Base-by-base conservation (phyloP, 2,113 vertebrate genomes). In the Oncorhynchus keta region DNA sequence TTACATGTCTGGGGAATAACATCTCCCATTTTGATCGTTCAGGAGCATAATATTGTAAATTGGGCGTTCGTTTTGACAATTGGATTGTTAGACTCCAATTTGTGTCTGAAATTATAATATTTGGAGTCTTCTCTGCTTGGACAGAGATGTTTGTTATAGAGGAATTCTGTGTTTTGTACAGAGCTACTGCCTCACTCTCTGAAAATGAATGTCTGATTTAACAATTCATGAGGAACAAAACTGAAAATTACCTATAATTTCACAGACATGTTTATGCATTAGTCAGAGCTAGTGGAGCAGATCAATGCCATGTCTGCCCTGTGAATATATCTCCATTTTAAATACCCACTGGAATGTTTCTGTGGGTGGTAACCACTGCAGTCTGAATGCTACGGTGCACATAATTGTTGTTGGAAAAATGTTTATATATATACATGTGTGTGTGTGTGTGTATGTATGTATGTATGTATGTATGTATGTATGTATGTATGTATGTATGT, bases 211-310 rank as follows among this genome's bases (percentile, higher is more conserved):
- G 39, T 45, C 39, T 45, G 9, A 45, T 45, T 45, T 45, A 11
- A 70, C 70, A 82, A 70, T 81, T 76, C 67, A 65, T 8, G 22
- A 62, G 61, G 74, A 79, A 76, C 78, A 81, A 82, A 79, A 78
- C 85, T 11, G 76, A 22, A 85, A 86, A 79, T 84, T 73, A 72
- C 77, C 71, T 70, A 16, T 83, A 82, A 85, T 81, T 84, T 87
- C 7, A 4, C 73, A 73, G 77, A 82, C 72, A 80, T 83, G 81
- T 86, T 87, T 82, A 82, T 85, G 76, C 49, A 75, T 82, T 78
- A 79, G 57, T 72, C 71, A 75, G 39, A 45, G 39, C 76, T 78
- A 82, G 68, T 74, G 24, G 65, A 61, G 79, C 72, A 72, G 75
- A 72, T 77, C 24, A 70, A 72, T 77, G 74, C 72, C 13, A 24